Percentiles rank a stretch among this genome's conserved stretches.
phyloP scores from a whole-genome alignment of 2,888 invertebrate species.

The Meandrusa payeni region DNA sequence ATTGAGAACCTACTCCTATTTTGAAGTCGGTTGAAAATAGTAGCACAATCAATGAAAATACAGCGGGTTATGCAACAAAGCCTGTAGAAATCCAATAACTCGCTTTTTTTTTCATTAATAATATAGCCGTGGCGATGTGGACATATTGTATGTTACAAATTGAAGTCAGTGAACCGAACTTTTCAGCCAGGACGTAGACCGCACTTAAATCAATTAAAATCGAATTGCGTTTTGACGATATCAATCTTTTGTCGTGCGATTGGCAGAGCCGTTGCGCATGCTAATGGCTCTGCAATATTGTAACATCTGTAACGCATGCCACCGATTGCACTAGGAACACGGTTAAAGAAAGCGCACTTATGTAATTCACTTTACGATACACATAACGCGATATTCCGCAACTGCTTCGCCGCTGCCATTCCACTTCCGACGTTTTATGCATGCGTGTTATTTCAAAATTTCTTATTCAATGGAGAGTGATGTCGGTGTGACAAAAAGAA shows the following conservation, averaged over 20 bases:
- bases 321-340: conserved; percentile 24
- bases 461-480: conserved; percentile 5
- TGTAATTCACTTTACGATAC: conserved; percentile 25
- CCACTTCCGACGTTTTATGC: conserved; percentile 19
- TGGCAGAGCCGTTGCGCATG: conserved; percentile 19
- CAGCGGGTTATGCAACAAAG: no score
- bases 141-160: no score
- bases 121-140: no score
- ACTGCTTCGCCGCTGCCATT: not conserved
- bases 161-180: no score
- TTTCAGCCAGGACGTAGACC: conserved; percentile 6
- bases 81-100: no score
- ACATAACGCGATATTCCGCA: conserved; percentile 8
- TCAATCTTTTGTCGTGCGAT: conserved; percentile 17
- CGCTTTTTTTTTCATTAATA: no score
- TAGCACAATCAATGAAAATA: no score
- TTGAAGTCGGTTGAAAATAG: no score
- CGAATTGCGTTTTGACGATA: conserved; percentile 11
- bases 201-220: conserved; percentile 5
- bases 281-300: conserved; percentile 17
- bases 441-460: conserved; percentile 6
- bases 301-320: conserved; percentile 21
- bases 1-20: no score
- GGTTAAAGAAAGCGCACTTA: conserved; percentile 30
- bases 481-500: no score